Percentiles rank a stretch among this genome's conserved stretches.
Evolutionary conservation across 1,140 invertebrate genomes (phyloP).

Genomic region (Sminthurides bifidus): DNA sequence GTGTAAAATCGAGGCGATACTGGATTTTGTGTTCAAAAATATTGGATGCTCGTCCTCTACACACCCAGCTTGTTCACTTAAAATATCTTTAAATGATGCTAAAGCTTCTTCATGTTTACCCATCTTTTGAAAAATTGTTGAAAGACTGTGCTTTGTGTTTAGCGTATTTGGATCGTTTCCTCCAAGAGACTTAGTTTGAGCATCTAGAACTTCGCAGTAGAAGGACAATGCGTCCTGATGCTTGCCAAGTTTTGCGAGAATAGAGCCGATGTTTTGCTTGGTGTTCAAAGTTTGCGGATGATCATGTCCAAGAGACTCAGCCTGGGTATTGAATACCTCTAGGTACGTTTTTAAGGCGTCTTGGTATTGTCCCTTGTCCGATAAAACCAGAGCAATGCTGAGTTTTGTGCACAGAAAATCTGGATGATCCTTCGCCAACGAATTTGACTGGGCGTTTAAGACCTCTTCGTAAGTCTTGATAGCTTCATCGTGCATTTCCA

Average conservation of each 20-base stretch:
- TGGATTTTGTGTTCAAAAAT: not conserved
- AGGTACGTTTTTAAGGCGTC: not conserved
- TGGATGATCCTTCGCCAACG: not conserved
- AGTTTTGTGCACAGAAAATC: not conserved
- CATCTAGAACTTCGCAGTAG: not conserved
- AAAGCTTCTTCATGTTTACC: constrained; percentile 1
- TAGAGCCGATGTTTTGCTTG: not conserved
- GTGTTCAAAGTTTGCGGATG: not conserved
- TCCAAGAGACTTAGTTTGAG: not conserved
- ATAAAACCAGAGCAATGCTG: not conserved
- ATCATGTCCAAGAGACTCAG: not conserved
- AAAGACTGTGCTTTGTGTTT: not conserved
- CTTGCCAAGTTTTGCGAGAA: not conserved
- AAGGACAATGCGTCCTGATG: not conserved
- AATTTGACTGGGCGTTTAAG: not conserved
- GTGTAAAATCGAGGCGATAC: not conserved
- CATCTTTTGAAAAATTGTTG: not conserved
- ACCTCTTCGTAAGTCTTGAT: not conserved
- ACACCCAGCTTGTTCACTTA: not conserved
- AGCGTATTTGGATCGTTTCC: not conserved
- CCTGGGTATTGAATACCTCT: not conserved
- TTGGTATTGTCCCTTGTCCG: not conserved
- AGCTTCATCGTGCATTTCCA: too few species aligned
- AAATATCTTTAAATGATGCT: not conserved
- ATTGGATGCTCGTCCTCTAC: not conserved